Base-by-base conservation (phyloP, 2,797 vertebrate genomes). In the Danio tinwini region DNA sequence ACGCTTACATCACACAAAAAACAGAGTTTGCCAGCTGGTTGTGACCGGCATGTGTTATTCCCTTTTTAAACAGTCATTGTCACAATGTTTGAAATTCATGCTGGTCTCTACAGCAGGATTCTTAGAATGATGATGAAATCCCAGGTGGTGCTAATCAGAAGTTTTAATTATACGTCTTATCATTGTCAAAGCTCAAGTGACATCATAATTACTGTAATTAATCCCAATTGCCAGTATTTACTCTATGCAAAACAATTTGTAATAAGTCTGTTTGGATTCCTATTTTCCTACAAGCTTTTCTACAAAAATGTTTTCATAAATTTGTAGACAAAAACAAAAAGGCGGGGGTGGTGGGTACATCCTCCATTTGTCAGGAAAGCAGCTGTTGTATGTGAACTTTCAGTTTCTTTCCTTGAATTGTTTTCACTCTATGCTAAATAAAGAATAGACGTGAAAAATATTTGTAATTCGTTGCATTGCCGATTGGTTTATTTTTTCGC, bases 281-380 rank as follows among this genome's bases (percentile, higher is more conserved):
- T 29, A 3, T 29, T 29, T 29, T 29, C 29, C 52, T 9, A 10
- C 50, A 21, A 29, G 9, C 29, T 14, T 39, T 61, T n/a, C 61
- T 5, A 39, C 8, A 17, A 44, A 42, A 39, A 61, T 2, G 44
- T 14, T 63, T 42, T 63, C 14, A 29, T 37, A 39, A 52, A 52
- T 39, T 8, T 12, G 39, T 7, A 6, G n/a, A 7, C 39, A 12
- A 64, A 44, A 19, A 12, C 16, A 17, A 29, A 64, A 3, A 8
- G 8, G 7, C 39, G 42, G n/a, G 40, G 0, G n/a, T 7, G 16
- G 39, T 2, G 16, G 62, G 14, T 58, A 72, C 40, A 72, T 72
- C 53, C 40, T 45, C 40, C 19, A 21, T 72, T 72, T 58, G 52
- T 71, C 52, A 71, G 39, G 53, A 71, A 55, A 55, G n/a, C 53